Base-by-base conservation (phyloP, 2,888 invertebrate genomes). In the Lampropteryx suffumata region DNA sequence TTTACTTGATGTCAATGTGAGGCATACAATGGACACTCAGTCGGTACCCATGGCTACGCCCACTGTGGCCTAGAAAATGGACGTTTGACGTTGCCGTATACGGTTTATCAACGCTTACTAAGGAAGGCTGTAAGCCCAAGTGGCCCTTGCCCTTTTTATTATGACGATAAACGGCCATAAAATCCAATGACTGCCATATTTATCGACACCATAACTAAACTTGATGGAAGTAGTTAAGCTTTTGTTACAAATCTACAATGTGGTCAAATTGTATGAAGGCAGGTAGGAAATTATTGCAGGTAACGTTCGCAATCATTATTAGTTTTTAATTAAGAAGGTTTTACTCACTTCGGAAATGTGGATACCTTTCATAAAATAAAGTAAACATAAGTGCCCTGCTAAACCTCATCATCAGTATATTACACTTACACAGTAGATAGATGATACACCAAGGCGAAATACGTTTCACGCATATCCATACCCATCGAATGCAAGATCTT, bases 401-500 rank as follows among this genome's bases (percentile, higher is more conserved):
- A 37, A 36, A 35, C 35, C 11, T 17, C n/a, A n/a, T n/a, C n/a
- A n/a, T n/a, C n/a, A n/a, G 17, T 17, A 4, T 17, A 17, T 17
- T 17, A 17, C 4, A 17, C 17, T 17, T 7, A 29, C 3, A n/a
- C 12, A 17, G n/a, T 34, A 14, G 40, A 35, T 32, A 43, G 35
- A 14, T 21, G 17, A 45, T 41, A 52, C 12, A 35, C 69, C 73
- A 71, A 69, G 69, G 79, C 75, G 68, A 82, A 81, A 75, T 78
- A 76, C 78, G 76, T 66, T 74, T 74, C 74, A 81, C 75, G 76
- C 76, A 79, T 66, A 69, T 75, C 74, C 66, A 64, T 67, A 66
- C 58, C 60, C 72, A 67, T 68, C 62, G 69, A 78, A 69, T 81
- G 77, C 73, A 77, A 79, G 74, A 69, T 77, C 74, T 81, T 59